These are phyloP conservation scores for Mastomys coucha DNA, from an alignment of 2,113 vertebrate species.

Conservation along the genomic window DNA sequence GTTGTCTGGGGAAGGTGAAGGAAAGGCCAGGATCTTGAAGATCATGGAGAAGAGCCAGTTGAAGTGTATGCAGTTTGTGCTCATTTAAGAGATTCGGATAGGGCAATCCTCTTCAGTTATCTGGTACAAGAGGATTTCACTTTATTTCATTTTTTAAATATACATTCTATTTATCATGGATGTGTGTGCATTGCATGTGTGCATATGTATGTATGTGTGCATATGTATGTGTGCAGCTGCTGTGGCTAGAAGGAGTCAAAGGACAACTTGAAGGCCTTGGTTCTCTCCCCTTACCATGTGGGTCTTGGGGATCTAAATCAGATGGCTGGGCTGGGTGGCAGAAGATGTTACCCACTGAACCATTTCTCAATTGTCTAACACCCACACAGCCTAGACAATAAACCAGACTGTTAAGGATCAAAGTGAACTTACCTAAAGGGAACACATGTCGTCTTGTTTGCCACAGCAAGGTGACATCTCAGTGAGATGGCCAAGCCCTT, in stretches of 20 bases:
- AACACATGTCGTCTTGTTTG: not conserved
- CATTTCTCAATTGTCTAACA: not conserved
- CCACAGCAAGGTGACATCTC: not conserved
- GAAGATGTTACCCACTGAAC: not conserved
- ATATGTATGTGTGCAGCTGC: not conserved
- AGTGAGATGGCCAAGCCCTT: not conserved
- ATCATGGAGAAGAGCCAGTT: constrained; percentile 45
- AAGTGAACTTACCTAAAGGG: not conserved
- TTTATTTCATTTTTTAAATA: not conserved
- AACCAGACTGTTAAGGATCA: not conserved
- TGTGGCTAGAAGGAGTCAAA: no score
- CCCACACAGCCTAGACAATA: not conserved
- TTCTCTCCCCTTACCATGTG: not conserved
- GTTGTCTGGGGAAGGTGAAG: not conserved
- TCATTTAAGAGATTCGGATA: constrained; percentile 17
- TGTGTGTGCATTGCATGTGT: not conserved
- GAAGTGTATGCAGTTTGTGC: not conserved
- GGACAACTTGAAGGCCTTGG: not conserved
- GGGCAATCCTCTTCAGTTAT: not conserved
- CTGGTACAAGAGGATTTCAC: constrained; percentile 11
- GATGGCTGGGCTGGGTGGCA: not conserved
- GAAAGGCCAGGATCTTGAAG: not conserved
- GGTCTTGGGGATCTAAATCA: not conserved
- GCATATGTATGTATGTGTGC: not conserved
- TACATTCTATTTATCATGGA: not conserved